Evolutionary conservation across 2,888 invertebrate genomes (phyloP).

Genomic region (Caradrina clavipalpis): DNA sequence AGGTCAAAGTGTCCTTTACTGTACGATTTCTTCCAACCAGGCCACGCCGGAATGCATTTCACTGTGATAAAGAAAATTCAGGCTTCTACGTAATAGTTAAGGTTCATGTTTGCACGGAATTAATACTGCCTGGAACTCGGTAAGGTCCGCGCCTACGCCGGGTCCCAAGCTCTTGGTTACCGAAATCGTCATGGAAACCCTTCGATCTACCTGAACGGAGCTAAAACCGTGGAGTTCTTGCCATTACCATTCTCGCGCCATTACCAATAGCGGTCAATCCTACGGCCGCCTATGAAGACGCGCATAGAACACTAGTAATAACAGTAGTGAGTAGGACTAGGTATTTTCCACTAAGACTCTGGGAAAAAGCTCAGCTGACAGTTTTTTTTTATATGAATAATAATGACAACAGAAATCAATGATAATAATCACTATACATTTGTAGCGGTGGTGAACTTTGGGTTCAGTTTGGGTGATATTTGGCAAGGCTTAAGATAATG

Average conservation of each 20-base stretch:
- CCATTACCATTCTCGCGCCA: background rate
- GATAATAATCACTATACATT: slow-evolving; percentile 1
- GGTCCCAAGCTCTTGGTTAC: too few relatives aligned
- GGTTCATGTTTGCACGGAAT: too few relatives aligned
- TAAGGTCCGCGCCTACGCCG: too few relatives aligned
- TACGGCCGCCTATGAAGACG: background rate
- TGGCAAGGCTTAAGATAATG: background rate
- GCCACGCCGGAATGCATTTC: too few relatives aligned
- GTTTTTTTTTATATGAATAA: slow-evolving; percentile 15
- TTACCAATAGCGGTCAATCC: background rate
- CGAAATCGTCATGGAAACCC: too few relatives aligned
- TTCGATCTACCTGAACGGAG: too few relatives aligned
- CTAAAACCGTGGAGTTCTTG: too few relatives aligned
- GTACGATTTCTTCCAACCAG: too few relatives aligned
- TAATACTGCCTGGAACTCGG: too few relatives aligned
- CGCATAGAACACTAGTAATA: background rate
- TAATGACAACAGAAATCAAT: background rate
- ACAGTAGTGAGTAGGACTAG: too few relatives aligned
- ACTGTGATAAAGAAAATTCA: too few relatives aligned
- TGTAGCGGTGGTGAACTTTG: background rate
- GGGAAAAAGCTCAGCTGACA: slow-evolving; percentile 10
- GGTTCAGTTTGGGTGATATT: slow-evolving; percentile 1
- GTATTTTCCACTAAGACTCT: slow-evolving; percentile 2
- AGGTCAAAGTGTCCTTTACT: background rate
- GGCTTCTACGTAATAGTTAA: too few relatives aligned